A percentile compares a stretch with the other conserved stretches of the same genome.
These are phyloP conservation scores for Cecidostiba fungosa DNA, from an alignment of 2,888 invertebrate genomes.

Conservation along the genomic window DNA sequence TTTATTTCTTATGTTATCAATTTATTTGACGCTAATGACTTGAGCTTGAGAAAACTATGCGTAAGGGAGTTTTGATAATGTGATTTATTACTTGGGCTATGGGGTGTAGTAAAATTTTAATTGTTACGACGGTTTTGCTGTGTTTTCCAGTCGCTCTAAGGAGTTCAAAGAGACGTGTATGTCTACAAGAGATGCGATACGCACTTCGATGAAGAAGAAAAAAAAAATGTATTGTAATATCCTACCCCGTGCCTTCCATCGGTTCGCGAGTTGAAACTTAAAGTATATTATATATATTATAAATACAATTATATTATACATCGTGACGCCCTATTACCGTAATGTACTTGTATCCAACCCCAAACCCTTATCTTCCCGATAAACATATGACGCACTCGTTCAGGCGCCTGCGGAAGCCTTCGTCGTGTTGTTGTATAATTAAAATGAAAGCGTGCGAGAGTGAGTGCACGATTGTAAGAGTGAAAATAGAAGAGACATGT, in stretches of 20 bases:
- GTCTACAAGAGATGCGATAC: neutral
- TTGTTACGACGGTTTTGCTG: neutral
- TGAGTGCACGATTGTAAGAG: neutral
- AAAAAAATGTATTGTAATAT: constrained; percentile 66
- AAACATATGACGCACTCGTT: constrained; percentile 48
- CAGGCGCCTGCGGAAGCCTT: constrained; percentile 54
- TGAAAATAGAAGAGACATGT: neutral
- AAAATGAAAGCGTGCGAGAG: constrained; percentile 16
- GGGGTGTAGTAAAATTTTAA: neutral
- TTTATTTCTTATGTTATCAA: too few species aligned
- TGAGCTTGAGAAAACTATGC: constrained; percentile 1
- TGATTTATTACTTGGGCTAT: neutral
- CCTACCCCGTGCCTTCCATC: constrained; percentile 79
- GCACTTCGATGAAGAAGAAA: constrained; percentile 44
- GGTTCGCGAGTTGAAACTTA: constrained; percentile 69
- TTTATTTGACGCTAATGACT: neutral
- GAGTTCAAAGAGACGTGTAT: constrained; percentile 33
- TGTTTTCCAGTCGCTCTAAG: constrained; percentile 34
- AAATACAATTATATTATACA: constrained; percentile 57
- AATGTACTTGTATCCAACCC: constrained; percentile 50
- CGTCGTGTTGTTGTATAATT: constrained; percentile 47
- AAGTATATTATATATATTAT: constrained; percentile 56
- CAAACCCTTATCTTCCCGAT: constrained; percentile 54
- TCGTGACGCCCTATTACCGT: constrained; percentile 53
- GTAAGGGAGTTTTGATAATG: neutral